Evolutionary conservation across 2,113 vertebrate species (phyloP).

Genomic region (Podarcis muralis): DNA sequence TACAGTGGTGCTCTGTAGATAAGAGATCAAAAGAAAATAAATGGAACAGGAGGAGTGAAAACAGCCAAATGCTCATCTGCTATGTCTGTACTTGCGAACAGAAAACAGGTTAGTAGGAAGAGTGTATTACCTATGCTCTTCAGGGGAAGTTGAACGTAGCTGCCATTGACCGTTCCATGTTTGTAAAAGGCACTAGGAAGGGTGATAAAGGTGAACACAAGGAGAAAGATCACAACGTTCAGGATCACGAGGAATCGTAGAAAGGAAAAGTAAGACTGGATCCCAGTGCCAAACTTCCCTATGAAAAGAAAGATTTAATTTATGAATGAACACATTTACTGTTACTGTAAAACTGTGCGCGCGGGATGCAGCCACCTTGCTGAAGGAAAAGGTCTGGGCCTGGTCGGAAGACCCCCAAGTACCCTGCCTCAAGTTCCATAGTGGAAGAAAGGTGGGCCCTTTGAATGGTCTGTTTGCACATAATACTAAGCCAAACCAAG

Average conservation of each 20-base stretch:
- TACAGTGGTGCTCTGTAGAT: slow-evolving; percentile 79
- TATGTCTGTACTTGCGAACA: neutral
- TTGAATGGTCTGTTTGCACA: no score
- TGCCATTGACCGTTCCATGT: slow-evolving; percentile 77
- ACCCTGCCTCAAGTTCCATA: no score
- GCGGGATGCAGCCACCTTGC: no score
- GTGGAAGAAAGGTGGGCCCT: no score
- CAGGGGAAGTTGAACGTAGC: slow-evolving; percentile 47
- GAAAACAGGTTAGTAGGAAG: neutral
- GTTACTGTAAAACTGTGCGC: neutral
- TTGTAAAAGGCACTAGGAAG: slow-evolving; percentile 81
- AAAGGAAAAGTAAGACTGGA: slow-evolving; percentile 96
- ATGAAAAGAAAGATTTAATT: neutral
- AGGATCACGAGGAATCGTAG: slow-evolving; percentile 92
- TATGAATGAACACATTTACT: neutral
- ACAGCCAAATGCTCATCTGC: neutral
- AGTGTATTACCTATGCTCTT: slow-evolving; percentile 63
- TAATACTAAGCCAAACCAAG: no score
- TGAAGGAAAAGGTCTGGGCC: no score
- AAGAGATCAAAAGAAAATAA: slow-evolving; percentile 30
- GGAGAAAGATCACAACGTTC: slow-evolving; percentile 88
- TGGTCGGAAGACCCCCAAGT: no score
- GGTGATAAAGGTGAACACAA: slow-evolving; percentile 89
- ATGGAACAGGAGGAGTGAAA: neutral
- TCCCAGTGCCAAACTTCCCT: slow-evolving; percentile 94